These are phyloP conservation scores for Gadopsis bispinosus DNA, from an alignment of 2,797 vertebrate species.

Conservation along the genomic window DNA sequence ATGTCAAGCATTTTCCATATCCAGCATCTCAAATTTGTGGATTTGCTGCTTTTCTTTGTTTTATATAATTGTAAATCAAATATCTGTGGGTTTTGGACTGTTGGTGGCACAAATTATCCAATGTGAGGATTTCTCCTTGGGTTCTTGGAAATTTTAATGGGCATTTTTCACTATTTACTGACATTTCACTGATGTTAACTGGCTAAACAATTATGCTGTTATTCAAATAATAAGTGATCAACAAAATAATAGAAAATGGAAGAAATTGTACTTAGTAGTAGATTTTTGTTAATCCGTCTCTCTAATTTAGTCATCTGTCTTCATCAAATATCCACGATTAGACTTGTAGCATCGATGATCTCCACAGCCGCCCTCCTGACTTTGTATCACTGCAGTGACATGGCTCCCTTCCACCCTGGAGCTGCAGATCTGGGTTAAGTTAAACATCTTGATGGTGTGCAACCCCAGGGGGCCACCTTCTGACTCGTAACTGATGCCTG, in stretches of 20 bases:
- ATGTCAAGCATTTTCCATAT: background rate
- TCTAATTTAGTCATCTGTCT: slow-evolving; percentile 2
- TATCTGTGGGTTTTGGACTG: background rate
- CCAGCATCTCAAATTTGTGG: background rate
- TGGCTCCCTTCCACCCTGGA: slow-evolving; percentile 25
- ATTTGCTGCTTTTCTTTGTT: background rate
- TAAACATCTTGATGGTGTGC: slow-evolving; percentile 45
- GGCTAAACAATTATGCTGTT: background rate
- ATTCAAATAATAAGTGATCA: background rate
- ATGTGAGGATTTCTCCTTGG: background rate
- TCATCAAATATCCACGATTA: slow-evolving; percentile 10
- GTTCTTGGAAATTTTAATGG: background rate
- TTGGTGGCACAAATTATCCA: background rate
- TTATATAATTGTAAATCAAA: background rate
- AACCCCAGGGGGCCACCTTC: slow-evolving; percentile 21
- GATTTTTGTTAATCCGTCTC: slow-evolving; percentile 4
- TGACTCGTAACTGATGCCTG: slow-evolving; percentile 24
- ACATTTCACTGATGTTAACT: background rate
- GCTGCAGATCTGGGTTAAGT: slow-evolving; percentile 41
- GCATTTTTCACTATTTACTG: background rate
- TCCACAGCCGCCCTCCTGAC: slow-evolving; percentile 17
- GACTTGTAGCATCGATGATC: background rate
- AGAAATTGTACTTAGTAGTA: background rate
- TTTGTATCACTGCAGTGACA: slow-evolving; percentile 25
- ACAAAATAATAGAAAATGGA: background rate